Base-by-base conservation (phyloP, 1,140 invertebrate genomes). In the Hylaeus volcanicus region DNA sequence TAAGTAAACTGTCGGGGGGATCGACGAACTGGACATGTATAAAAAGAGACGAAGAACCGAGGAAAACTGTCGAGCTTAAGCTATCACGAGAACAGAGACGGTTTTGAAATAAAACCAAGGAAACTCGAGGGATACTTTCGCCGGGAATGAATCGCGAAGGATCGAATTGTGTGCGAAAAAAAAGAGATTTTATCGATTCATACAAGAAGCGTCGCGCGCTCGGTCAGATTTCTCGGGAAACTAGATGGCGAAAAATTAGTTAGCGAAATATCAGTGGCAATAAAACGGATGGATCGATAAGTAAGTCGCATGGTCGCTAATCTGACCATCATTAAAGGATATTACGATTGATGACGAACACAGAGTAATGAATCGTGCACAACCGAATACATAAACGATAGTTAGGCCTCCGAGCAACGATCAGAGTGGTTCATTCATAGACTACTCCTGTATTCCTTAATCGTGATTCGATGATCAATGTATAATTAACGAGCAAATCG, bases 401-500 rank as follows among this genome's bases (percentile, higher is more conserved):
- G 45, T 68, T 39, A n/a, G 14, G 12, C 5, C 3, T 53, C 9
- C 39, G 5, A 1, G 12, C 0, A 5, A 12, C 51, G 65, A 39
- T 79, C 48, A 48, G 66, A 53, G 45, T 45, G 11, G 26, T 15
- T 41, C 15, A 74, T 53, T 9, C 39, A 56, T n/a, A 6, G n/a
- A 1, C 12, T n/a, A 41, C 0, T 56, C 26, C 26, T 15, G 14
- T 8, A n/a, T 45, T 68, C n/a, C 63, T 58, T 60, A 53, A 74
- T 68, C 55, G 41, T n/a, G n/a, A n/a, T 14, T 5, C 37, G 2
- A 26, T 60, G 9, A 15, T n/a, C 43, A 48, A 48, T 51, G 37
- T 37, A 74, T 60, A 75, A 53, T 80, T 45, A 55, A 66, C 2
- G 37, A 58, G 64, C 3, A 41, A 68, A 58, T 51, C 45, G n/a